phyloP scores from a whole-genome alignment of 2,113 vertebrate species.

The Indri indri region DNA sequence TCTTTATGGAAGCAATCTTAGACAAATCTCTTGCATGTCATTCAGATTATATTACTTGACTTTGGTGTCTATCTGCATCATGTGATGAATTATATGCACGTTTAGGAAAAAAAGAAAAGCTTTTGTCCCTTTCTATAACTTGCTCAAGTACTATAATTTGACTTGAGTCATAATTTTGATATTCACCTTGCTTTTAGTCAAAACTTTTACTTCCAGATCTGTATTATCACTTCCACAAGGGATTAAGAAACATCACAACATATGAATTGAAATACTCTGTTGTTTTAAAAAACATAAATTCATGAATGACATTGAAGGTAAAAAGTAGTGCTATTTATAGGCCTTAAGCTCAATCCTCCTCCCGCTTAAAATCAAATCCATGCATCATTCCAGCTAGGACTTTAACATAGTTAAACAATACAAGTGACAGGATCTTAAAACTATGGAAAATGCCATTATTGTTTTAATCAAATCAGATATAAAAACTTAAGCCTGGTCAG shows the following conservation, averaged over 20 bases:
- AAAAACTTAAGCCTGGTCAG: conserved; percentile 31
- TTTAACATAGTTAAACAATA: conserved; percentile 47
- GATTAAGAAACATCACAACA: conserved; percentile 68
- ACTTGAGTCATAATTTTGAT: conserved; percentile 46
- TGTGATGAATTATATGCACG: conserved; percentile 16
- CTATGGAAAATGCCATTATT: conserved; percentile 52
- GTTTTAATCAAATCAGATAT: conserved; percentile 48
- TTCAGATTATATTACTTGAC: not conserved
- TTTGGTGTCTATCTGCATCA: conserved; percentile 18
- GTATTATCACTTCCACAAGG: conserved; percentile 57
- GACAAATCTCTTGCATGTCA: conserved; percentile 44
- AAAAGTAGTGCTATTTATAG: conserved; percentile 70
- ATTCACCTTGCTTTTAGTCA: conserved; percentile 39
- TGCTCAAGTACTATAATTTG: conserved; percentile 41
- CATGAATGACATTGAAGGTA: conserved; percentile 63
- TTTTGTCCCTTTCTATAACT: conserved; percentile 21
- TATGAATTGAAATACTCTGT: conserved; percentile 44
- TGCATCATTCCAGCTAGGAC: conserved; percentile 31
- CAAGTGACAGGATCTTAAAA: conserved; percentile 60
- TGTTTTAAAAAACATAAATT: conserved; percentile 68
- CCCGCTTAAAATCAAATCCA: conserved; percentile 64
- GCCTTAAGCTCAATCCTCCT: conserved; percentile 17
- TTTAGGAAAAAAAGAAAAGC: not conserved
- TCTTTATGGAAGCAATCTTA: conserved; percentile 65
- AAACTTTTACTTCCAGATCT: conserved; percentile 43